A percentile compares a stretch with the other conserved stretches of the same genome.
Conservation (phyloP, 2,888 invertebrate species). For the Mesorhabditis belari region DNA sequence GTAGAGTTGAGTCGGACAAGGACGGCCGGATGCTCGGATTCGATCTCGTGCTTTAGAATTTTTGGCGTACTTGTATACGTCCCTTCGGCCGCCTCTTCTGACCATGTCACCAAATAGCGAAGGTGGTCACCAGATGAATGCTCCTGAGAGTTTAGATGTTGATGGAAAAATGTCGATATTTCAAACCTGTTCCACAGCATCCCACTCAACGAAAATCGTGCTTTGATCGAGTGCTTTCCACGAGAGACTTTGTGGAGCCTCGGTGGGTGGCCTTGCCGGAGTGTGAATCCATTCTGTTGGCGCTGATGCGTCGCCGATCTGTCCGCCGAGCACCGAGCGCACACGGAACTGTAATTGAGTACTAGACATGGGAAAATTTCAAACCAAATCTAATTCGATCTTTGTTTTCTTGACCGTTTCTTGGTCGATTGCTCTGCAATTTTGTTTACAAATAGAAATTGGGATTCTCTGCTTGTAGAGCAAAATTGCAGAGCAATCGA, state of each 20-base stretch:
- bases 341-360: slow-evolving; percentile 39
- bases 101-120: slow-evolving; percentile 45
- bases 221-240: slow-evolving; percentile 37
- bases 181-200: slow-evolving; percentile 33
- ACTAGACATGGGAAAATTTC: no score
- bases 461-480: no score
- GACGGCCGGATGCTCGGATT: slow-evolving; percentile 20
- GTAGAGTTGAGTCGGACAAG: slow-evolving; percentile 21
- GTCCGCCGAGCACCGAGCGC: slow-evolving; percentile 25
- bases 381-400: no score
- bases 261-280: slow-evolving; percentile 31
- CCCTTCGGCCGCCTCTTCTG: slow-evolving; percentile 14
- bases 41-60: slow-evolving; percentile 3
- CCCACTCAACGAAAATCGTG: slow-evolving; percentile 46
- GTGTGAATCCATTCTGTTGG: slow-evolving; percentile 43
- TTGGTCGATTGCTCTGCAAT: no score
- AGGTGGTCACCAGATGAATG: slow-evolving; percentile 31
- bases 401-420: no score
- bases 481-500: no score
- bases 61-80: neutral
- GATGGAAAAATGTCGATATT: neutral
- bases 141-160: slow-evolving; percentile 4
- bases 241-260: slow-evolving; percentile 23
- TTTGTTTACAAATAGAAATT: no score
- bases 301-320: slow-evolving; percentile 33